phyloP scores from a whole-genome alignment of 2,888 invertebrate species.

The Cantharis nigra region DNA sequence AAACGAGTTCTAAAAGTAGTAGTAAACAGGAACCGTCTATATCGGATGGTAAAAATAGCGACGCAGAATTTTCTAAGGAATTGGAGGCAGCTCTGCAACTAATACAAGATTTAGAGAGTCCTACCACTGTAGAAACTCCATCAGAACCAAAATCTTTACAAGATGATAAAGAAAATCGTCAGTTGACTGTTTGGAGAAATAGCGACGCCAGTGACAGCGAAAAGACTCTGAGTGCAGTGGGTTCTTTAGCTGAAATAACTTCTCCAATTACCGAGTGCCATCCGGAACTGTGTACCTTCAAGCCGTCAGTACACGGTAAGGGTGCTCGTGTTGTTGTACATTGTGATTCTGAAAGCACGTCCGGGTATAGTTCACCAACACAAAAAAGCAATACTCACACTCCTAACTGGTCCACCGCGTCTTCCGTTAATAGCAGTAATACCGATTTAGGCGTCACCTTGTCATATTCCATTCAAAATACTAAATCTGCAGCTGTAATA shows the following conservation, averaged over 20 bases:
- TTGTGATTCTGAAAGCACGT: constrained; percentile 57
- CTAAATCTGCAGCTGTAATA: constrained; percentile 55
- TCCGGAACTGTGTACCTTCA: constrained; percentile 46
- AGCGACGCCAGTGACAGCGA: constrained; percentile 52
- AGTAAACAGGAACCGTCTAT: constrained; percentile 45
- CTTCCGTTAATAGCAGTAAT: constrained; percentile 53
- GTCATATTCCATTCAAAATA: constrained; percentile 55
- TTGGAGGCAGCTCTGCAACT: constrained; percentile 58
- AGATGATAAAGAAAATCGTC: constrained; percentile 41
- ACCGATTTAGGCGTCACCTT: constrained; percentile 47
- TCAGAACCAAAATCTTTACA: constrained; percentile 49
- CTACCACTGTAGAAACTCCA: constrained; percentile 57
- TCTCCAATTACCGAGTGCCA: constrained; percentile 50
- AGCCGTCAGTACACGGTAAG: constrained; percentile 49
- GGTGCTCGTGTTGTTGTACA: constrained; percentile 51
- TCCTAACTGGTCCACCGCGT: constrained; percentile 54
- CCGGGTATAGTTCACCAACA: constrained; percentile 59
- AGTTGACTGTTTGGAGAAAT: constrained; percentile 51
- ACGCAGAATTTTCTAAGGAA: constrained; percentile 58
- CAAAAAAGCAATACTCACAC: constrained; percentile 47
- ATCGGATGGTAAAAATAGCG: constrained; percentile 53
- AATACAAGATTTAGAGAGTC: constrained; percentile 59
- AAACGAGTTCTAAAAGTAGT: constrained; percentile 46
- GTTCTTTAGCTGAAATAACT: constrained; percentile 51
- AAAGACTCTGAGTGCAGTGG: constrained; percentile 55